These are phyloP conservation scores for Pseudoips prasinana DNA, from an alignment of 2,888 invertebrate species.

Conservation along the genomic window DNA sequence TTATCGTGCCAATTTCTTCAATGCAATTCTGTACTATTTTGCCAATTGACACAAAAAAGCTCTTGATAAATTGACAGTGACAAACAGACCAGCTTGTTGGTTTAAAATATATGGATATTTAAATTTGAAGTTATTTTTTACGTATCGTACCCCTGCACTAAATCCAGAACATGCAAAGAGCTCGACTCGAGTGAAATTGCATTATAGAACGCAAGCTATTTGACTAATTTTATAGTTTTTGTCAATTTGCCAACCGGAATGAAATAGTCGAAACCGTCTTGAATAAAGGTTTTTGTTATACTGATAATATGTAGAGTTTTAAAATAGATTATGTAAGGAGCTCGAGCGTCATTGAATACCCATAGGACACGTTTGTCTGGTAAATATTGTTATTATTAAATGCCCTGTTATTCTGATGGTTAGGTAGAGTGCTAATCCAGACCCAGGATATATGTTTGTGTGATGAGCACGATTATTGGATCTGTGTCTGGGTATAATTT, in stretches of 20 bases:
- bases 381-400: no score
- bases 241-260: conserved; percentile 33
- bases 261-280: conserved; percentile 19
- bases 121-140: conserved; percentile 4
- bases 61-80: conserved; percentile 2
- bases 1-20: background rate
- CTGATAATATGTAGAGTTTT: background rate
- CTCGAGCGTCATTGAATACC: no score
- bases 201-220: conserved; percentile 27
- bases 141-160: conserved; percentile 14
- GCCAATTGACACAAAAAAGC: conserved; percentile 1
- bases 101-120: conserved; percentile 8
- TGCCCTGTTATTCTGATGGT: no score
- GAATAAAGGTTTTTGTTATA: conserved; percentile 5
- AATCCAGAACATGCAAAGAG: conserved; percentile 21
- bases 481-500: no score
- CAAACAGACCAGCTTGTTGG: conserved; percentile 3
- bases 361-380: no score
- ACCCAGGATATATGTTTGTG: no score
- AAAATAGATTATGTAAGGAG: no score
- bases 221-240: conserved; percentile 28
- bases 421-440: no score
- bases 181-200: conserved; percentile 24
- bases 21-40: background rate
- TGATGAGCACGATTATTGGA: no score